These are phyloP conservation scores for Pluvialis apricaria DNA, from an alignment of 2,113 vertebrate species.

Conservation along the genomic window DNA sequence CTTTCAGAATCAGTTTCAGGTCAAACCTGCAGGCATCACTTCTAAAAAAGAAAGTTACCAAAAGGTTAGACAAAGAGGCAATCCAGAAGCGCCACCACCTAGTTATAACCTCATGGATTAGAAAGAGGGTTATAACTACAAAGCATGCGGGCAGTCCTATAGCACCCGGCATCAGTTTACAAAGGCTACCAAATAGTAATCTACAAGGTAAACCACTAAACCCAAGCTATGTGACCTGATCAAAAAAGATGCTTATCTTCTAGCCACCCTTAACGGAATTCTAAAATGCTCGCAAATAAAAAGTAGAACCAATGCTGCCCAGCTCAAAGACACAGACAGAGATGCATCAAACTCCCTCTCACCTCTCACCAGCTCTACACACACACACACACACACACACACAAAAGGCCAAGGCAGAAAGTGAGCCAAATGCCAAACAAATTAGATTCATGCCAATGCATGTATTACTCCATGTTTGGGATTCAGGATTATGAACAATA, in stretches of 20 bases:
- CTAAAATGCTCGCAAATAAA: background rate
- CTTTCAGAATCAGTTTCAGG: background rate
- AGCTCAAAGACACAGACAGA: background rate
- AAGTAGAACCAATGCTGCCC: background rate
- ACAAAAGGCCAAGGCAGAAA: background rate
- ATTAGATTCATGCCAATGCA: background rate
- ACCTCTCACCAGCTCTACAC: background rate
- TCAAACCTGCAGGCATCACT: background rate
- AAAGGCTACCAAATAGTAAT: background rate
- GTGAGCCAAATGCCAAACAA: background rate
- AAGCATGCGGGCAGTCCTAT: background rate
- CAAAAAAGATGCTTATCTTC: background rate
- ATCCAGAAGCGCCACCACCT: background rate
- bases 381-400: background rate
- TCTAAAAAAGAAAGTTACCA: background rate
- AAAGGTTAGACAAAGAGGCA: background rate
- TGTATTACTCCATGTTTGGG: background rate
- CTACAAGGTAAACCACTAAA: background rate
- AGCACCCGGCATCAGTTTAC: background rate
- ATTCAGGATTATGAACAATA: background rate
- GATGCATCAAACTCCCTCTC: background rate
- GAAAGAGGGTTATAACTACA: background rate
- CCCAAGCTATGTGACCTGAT: background rate
- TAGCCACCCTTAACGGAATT: background rate
- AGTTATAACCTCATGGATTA: background rate